These are phyloP conservation scores for Patiria miniata DNA, from an alignment of 35 echinoderm and acorn worm species.

Conservation along the genomic window DNA sequence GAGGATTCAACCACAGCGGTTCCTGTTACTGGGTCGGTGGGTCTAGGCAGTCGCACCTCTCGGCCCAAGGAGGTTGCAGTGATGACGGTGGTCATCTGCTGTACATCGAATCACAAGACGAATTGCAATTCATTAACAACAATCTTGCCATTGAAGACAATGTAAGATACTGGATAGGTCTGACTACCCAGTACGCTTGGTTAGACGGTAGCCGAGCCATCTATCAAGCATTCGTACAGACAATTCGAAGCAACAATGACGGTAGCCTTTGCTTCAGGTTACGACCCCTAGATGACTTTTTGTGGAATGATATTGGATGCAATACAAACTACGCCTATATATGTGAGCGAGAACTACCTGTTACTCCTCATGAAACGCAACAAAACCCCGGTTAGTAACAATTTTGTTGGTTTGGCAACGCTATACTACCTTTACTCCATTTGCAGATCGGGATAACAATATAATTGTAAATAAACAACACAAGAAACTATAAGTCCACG, in stretches of 20 bases:
- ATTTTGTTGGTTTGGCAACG: too few species aligned
- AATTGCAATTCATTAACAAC: background rate
- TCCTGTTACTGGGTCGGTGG: too few species aligned
- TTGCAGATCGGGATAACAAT: too few species aligned
- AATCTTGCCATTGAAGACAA: background rate
- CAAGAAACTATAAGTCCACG: too few species aligned
- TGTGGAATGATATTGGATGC: background rate
- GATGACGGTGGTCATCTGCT: background rate
- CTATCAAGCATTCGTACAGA: background rate
- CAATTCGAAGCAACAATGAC: background rate
- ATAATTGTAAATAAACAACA: too few species aligned
- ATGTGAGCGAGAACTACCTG: background rate
- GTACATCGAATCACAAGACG: background rate
- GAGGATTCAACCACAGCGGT: too few species aligned
- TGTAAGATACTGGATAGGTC: background rate
- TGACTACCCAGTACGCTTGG: background rate
- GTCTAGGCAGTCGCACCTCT: too few species aligned
- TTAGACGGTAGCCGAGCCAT: background rate
- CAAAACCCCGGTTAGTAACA: too few species aligned
- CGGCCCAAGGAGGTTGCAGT: too few species aligned
- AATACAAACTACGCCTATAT: background rate
- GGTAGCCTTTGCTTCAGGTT: background rate
- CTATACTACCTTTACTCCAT: too few species aligned
- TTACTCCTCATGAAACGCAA: too few species aligned
- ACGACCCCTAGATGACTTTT: background rate